Evolutionary conservation across 2,797 vertebrate species (phyloP).

Genomic region (Tragelaphus oryx): DNA sequence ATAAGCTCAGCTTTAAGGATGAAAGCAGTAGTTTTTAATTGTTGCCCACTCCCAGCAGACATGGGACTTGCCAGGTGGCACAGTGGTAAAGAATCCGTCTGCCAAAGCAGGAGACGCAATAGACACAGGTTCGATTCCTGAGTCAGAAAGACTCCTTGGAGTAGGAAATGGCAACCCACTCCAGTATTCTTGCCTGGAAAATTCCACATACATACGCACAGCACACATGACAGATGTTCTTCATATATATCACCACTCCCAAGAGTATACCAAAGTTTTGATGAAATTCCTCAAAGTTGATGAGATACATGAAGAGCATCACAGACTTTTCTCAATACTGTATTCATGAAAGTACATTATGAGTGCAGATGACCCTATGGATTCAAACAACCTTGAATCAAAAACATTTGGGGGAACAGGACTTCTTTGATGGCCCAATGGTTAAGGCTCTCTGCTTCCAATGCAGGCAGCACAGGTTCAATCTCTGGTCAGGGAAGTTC

Average conservation of each 20-base stretch:
- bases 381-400: neutral
- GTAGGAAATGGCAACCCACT: neutral
- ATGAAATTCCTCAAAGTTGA: constrained; percentile 32
- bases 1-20: constrained; percentile 8
- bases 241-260: neutral
- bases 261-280: neutral
- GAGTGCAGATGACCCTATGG: neutral
- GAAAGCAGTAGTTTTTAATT: constrained; percentile 21
- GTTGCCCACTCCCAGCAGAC: neutral
- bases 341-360: neutral
- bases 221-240: neutral
- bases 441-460: neutral
- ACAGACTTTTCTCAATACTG: neutral
- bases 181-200: neutral
- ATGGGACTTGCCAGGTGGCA: neutral
- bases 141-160: neutral
- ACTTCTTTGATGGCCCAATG: neutral
- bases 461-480: neutral
- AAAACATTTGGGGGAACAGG: neutral
- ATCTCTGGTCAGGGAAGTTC: neutral
- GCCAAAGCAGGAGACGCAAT: neutral
- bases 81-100: neutral
- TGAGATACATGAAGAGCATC: neutral
- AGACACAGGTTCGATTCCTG: neutral
- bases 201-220: neutral